Percentiles rank a stretch among this genome's conserved stretches.
phyloP scores from a whole-genome alignment of 1,140 invertebrate genomes.

The Pseudomyrmex cubaensis region DNA sequence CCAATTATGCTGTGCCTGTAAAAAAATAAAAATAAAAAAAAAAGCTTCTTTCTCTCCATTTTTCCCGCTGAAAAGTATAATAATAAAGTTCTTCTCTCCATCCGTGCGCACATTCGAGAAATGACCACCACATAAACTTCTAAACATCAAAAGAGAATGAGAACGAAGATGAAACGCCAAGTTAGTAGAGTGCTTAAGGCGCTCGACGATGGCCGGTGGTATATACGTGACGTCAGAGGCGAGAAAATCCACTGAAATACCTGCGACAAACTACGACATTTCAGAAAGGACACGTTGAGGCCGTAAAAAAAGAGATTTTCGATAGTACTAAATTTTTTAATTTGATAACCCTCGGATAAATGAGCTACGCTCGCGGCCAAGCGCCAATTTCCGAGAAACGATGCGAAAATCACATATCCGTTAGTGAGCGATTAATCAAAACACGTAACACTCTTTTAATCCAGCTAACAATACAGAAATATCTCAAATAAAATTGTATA shows the following conservation, averaged over 20 bases:
- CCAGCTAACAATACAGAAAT: too few relatives aligned
- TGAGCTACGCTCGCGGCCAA: too few relatives aligned
- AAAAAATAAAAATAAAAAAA: not conserved
- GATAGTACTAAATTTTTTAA: not conserved
- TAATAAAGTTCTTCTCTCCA: conserved; percentile 17
- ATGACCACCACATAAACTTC: conserved; percentile 19
- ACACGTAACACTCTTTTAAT: too few relatives aligned
- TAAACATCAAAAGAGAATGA: conserved; percentile 20
- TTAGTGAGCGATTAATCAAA: too few relatives aligned
- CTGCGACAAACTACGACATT: not conserved
- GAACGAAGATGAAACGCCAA: conserved; percentile 26
- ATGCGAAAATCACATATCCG: too few relatives aligned
- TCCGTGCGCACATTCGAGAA: not conserved
- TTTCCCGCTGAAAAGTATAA: not conserved
- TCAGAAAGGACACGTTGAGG: conserved; percentile 1
- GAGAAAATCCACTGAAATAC: conserved; percentile 31
- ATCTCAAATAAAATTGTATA: too few relatives aligned
- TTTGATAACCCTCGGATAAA: too few relatives aligned
- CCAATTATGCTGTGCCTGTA: not conserved
- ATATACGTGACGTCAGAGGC: conserved; percentile 14
- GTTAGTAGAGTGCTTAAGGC: conserved; percentile 28
- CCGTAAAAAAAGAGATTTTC: not conserved
- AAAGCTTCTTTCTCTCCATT: too few relatives aligned
- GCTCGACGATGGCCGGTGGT: not conserved
- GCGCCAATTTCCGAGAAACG: too few relatives aligned